Percentiles rank a stretch among this genome's conserved stretches.
Conservation (phyloP, 2,888 invertebrate genomes). For the Buathra laborator region DNA sequence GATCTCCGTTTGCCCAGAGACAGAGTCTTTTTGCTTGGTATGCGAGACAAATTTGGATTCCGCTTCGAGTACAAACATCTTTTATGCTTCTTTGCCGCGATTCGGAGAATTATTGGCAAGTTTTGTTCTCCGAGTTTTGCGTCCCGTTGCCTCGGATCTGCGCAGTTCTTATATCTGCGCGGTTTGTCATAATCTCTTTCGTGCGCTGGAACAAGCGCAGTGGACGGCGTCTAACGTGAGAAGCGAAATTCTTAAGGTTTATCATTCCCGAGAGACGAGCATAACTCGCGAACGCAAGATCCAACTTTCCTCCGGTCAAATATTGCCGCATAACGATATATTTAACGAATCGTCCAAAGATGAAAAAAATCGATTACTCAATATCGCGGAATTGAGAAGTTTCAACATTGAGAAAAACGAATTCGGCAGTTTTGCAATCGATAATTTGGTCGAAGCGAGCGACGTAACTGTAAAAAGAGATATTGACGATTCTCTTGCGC, state of each 20-base stretch:
- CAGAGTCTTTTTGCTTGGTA: conserved; percentile 72
- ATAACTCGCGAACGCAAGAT: not conserved
- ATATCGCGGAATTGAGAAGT: not conserved
- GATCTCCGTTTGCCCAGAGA: not conserved
- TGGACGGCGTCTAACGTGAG: conserved; percentile 76
- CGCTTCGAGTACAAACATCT: conserved; percentile 75
- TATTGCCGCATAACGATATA: not conserved
- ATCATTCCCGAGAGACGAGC: conserved; percentile 66
- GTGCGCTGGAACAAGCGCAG: conserved; percentile 79
- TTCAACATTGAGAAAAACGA: not conserved
- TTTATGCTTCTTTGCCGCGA: conserved; percentile 75
- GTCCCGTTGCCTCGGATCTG: conserved; percentile 67
- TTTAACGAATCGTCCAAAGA: not conserved
- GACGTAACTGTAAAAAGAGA: not conserved
- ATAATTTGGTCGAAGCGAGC: not conserved
- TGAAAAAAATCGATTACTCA: not conserved
- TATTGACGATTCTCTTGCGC: not conserved
- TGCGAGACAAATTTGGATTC: conserved; percentile 72
- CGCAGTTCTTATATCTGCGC: conserved; percentile 75
- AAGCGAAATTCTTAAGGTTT: conserved; percentile 77
- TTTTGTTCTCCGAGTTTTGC: conserved; percentile 74
- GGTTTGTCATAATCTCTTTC: conserved; percentile 78
- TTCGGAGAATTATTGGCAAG: conserved; percentile 75
- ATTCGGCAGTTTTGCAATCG: not conserved
- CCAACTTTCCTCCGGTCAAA: conserved; percentile 15